Conservation (phyloP, 2,797 vertebrate genomes). For the Pangasius mekongensis region DNA sequence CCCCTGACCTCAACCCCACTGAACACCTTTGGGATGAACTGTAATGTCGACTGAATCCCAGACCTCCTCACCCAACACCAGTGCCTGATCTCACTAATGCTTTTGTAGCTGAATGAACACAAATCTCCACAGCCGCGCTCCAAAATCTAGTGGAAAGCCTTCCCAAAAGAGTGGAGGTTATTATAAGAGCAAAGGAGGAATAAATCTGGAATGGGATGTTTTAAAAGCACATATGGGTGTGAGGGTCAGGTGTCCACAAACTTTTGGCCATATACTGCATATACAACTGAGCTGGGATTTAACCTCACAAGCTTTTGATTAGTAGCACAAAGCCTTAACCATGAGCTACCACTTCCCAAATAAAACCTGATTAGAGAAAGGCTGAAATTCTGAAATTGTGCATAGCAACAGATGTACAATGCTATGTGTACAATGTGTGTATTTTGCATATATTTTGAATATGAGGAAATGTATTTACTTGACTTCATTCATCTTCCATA, state of each 20-base stretch:
- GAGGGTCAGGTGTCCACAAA: neutral
- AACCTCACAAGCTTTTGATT: constrained; percentile 4
- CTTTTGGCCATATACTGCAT: neutral
- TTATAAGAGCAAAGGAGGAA: neutral
- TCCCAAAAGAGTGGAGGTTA: neutral
- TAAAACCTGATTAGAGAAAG: neutral
- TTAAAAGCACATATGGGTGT: neutral
- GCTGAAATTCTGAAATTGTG: neutral
- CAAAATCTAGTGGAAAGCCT: neutral
- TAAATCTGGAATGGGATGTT: too few species aligned
- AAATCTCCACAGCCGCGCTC: neutral
- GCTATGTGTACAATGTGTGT: neutral
- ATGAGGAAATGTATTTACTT: neutral
- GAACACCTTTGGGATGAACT: neutral
- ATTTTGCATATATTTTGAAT: neutral
- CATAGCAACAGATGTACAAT: neutral
- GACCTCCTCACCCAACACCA: neutral
- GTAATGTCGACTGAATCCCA: too few species aligned
- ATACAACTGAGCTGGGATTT: neutral
- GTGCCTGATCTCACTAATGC: neutral
- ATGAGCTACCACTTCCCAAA: neutral
- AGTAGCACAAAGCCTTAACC: neutral
- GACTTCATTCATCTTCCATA: neutral
- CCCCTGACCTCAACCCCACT: neutral
- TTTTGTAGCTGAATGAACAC: neutral